Evolutionary conservation across 1,140 invertebrate genomes (phyloP).

Genomic region (Mercenaria mercenaria): DNA sequence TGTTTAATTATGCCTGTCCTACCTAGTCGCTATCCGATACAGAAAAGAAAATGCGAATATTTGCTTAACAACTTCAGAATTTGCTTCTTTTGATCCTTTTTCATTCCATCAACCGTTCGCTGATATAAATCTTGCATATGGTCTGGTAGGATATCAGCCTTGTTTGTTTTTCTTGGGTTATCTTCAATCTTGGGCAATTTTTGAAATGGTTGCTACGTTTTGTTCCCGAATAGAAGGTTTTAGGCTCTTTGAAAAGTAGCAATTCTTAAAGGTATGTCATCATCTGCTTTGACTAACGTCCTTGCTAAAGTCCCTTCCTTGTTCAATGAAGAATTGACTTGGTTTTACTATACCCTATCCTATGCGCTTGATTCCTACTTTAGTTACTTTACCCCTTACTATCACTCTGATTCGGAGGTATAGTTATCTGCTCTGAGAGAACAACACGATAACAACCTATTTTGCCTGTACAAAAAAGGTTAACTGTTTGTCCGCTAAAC

Average conservation of each 20-base stretch:
- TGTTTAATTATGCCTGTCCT: too few relatives aligned
- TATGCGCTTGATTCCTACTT: too few relatives aligned
- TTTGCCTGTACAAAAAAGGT: background rate
- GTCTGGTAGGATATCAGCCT: too few relatives aligned
- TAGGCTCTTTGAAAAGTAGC: background rate
- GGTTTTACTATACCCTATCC: background rate
- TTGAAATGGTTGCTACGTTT: background rate
- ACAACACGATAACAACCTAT: constrained; percentile 20
- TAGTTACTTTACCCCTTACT: background rate
- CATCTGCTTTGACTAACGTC: too few relatives aligned
- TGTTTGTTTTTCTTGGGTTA: background rate
- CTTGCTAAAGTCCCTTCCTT: background rate
- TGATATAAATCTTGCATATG: too few relatives aligned
- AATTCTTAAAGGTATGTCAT: too few relatives aligned
- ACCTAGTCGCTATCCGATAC: too few relatives aligned
- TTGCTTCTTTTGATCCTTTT: too few relatives aligned
- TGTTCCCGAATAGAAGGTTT: constrained; percentile 9
- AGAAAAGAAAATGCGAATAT: constrained; percentile 46
- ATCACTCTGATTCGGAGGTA: background rate
- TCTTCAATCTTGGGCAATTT: background rate
- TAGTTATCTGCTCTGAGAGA: background rate
- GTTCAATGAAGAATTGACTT: background rate
- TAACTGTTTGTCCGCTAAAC: background rate
- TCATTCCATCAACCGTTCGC: too few relatives aligned
- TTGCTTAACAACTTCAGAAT: background rate